Evolutionary conservation across 1,140 invertebrate species (phyloP), one percentile per base, ranked within the genome.

Genomic region (Cotesia glomerata): DNA sequence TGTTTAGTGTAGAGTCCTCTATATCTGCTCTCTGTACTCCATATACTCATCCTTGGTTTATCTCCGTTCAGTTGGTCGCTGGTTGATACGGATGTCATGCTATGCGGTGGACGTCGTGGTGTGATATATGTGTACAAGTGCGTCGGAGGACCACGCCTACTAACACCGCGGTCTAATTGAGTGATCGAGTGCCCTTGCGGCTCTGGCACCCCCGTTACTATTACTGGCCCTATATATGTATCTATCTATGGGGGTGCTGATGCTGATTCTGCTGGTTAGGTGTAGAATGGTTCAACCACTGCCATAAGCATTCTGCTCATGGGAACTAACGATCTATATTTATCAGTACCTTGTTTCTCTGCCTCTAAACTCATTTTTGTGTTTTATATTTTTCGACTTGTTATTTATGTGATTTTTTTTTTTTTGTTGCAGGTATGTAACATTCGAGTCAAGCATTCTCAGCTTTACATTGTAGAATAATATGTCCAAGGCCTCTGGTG

Each of bases 101-200:
- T 52, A 52, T 69, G 59, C 54, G 67, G 36, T 74, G 35, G 63
- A 66, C 69, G 52, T 39, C 35, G 51, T 68, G 69, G 63, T 76
- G 71, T 67, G 64, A 83, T 84, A 82, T 83, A 85, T 84, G 78
- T 79, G 79, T 78, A 76, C 73, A 76, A 81, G 79, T 83, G 78
- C 75, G 81, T 83, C 78, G 77, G 76, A 78, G 77, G 69, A 79
- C 83, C 84, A 85, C 84, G 82, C 84, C 84, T 81, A 82, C 83
- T 80, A 82, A 84, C 83, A 84, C 82, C 77, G 76, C 73, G 80
- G 77, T 79, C 81, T 85, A 85, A 85, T 85, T 83, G 83, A 85
- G 84, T 85, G 83, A 85, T 84, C 81, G 83, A 85, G 84, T 81
- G 79, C 78, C 82, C 83, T 83, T 75, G 80, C 79, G 80, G 78